Evolutionary conservation across 2,797 vertebrate genomes (phyloP), one percentile per base, ranked within the genome.

Genomic region (Phaenicophaeus curvirostris): DNA sequence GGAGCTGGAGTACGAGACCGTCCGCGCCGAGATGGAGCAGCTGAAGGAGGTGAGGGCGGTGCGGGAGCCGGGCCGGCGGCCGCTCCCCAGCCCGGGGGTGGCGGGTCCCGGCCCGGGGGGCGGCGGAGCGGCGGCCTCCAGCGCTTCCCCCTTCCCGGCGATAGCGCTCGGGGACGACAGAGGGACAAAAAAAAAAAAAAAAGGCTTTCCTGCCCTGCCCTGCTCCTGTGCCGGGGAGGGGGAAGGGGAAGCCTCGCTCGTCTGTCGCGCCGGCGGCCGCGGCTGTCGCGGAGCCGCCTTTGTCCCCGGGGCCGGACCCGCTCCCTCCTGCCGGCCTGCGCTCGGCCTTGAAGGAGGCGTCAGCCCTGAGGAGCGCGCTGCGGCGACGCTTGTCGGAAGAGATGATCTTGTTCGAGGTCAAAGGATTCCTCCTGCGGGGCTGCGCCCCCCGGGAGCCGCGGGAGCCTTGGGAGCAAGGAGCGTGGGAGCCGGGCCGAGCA

Each of bases 11-110:
- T 98, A 99, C 84, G 99, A 99, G 97, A 97, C 98, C 83, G 98
- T 98, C 79, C 98, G 99, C 68, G 96, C 98, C 31, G 99, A 99
- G 95, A 98, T 99, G 97, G 99, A 99, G 87, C 99, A 99, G 97
- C 98, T 99, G 69, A 99, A 98, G 97, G 99, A 99, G 99, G 99
- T 99, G 97, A 96, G 96, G 39, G 39, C 39, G 39, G 39, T 13
- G 39, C 39, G 39, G 39, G 39, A n/a, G n/a, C n/a, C n/a, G n/a
- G n/a, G n/a, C n/a, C n/a, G n/a, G n/a, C n/a, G n/a, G n/a, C n/a
- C n/a, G n/a, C n/a, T n/a, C n/a, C n/a, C n/a, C n/a, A n/a, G n/a
- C n/a, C n/a, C n/a, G n/a, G n/a, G n/a, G n/a, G n/a, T n/a, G n/a
- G n/a, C n/a, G n/a, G n/a, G n/a, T n/a, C n/a, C n/a, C n/a, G n/a